Base-by-base conservation (phyloP, 2,797 vertebrate genomes). In the Bothrops alternatus region DNA sequence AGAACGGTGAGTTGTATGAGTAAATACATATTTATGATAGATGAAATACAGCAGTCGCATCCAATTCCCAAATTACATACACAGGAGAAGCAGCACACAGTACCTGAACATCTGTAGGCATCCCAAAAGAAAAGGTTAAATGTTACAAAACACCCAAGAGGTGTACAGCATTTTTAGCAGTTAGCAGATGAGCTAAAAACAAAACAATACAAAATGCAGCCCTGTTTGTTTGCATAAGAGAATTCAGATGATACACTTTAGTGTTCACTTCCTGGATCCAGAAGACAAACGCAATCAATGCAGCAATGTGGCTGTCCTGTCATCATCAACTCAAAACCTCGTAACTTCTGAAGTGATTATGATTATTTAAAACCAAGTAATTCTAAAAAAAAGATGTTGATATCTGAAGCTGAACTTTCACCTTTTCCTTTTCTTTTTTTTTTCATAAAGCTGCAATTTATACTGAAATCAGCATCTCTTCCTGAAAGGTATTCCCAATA, bases 71-170 rank as follows among this genome's bases (percentile, higher is more conserved):
- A 93, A 94, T 94, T 92, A 95, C 95, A 96, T 94, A 95, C 55
- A 93, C 90, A 96, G 95, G 92, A 94, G 61, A 91, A 96, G 95
- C 96, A 94, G 93, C 86, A 96, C 91, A 95, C 91, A 93, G 96
- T 95, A 97, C 95, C 96, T 91, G 60, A 95, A 95, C 93, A 94
- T 93, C 95, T 96, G 97, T 93, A 96, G 95, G 93, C 96, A 95
- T 95, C 95, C 95, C 93, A 89, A 60, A 93, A 90, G 89, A 93
- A 63, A 89, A 69, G 73, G n/a, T 42, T 90, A 88, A 95, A 90
- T 90, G 94, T 94, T 95, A 96, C 92, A 92, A 96, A 95, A 89
- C 28, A 93, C 93, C 94, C 94, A 47, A 94, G 93, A 78, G 90
- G 58, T 93, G 96, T 95, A 94, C 92, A 97, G 94, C 91, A 95